Evolutionary conservation across 2,113 vertebrate genomes (phyloP).

Genomic region (Hucho hucho): DNA sequence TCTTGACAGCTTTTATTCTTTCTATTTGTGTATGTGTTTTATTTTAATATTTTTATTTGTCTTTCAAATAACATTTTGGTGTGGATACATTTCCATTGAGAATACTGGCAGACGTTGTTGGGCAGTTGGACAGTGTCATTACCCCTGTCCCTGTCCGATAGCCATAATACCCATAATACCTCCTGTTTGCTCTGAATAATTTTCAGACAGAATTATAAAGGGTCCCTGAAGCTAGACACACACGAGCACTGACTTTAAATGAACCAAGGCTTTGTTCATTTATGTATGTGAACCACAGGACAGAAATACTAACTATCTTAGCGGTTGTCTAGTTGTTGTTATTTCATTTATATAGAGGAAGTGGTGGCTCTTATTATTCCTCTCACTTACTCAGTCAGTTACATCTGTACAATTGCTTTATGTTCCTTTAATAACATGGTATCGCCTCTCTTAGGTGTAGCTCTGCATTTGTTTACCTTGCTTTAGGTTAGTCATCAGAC

Average conservation of each 20-base stretch:
- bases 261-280: slow-evolving; percentile 28
- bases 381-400: not conserved
- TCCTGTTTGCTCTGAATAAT: slow-evolving; percentile 52
- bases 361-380: no score
- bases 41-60: slow-evolving; percentile 42
- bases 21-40: slow-evolving; percentile 8
- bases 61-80: slow-evolving; percentile 24
- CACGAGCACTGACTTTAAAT: slow-evolving; percentile 54
- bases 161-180: slow-evolving; percentile 41
- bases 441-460: not conserved
- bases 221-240: slow-evolving; percentile 49
- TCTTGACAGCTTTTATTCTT: slow-evolving; percentile 18
- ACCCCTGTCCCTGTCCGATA: slow-evolving; percentile 34
- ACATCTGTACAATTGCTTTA: not conserved
- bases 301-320: not conserved
- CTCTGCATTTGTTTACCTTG: not conserved
- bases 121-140: slow-evolving; percentile 55
- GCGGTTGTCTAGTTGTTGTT: no score
- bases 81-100: slow-evolving; percentile 54
- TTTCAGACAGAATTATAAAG: slow-evolving; percentile 53
- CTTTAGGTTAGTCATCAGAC: no score
- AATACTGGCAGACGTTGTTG: slow-evolving; percentile 49
- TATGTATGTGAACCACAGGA: slow-evolving; percentile 12
- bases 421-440: not conserved
- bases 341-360: no score